A percentile compares a stretch with the other conserved stretches of the same genome.
Evolutionary conservation across 1,140 invertebrate genomes (phyloP).

Genomic region (Diachasmimorpha longicaudata): DNA sequence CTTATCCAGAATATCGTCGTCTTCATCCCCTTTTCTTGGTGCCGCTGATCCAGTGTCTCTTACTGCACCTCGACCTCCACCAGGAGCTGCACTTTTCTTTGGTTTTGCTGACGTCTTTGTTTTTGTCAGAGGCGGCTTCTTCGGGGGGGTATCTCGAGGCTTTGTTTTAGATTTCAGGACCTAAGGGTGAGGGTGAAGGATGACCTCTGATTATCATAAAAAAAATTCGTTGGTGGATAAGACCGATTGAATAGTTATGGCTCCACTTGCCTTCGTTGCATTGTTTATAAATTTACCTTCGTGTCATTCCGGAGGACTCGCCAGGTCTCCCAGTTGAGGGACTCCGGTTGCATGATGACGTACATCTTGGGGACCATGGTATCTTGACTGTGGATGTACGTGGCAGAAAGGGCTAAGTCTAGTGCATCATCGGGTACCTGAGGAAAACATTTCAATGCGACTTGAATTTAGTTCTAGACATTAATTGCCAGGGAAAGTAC

Average conservation of each 20-base stretch:
- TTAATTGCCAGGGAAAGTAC: no score
- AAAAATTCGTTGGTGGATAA: no score
- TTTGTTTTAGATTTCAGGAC: background rate
- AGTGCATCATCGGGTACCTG: conserved; percentile 52
- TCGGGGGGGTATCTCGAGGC: background rate
- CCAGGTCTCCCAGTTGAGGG: conserved; percentile 52
- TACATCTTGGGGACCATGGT: conserved; percentile 47
- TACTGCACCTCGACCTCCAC: background rate
- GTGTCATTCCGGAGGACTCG: conserved; percentile 54
- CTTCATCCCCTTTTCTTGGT: background rate
- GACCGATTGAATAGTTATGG: no score
- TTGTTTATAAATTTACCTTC: conserved; percentile 38
- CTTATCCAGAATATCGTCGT: conserved; percentile 25
- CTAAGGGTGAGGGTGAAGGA: background rate
- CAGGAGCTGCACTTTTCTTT: background rate
- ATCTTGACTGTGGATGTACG: conserved; percentile 49
- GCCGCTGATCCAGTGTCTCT: background rate
- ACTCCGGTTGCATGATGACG: conserved; percentile 50
- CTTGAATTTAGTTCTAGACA: no score
- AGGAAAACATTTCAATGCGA: conserved; percentile 19
- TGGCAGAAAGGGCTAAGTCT: conserved; percentile 48
- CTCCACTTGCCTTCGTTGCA: no score
- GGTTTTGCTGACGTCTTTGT: background rate
- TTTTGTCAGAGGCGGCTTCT: background rate
- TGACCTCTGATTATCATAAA: background rate